These are phyloP conservation scores for Dryobates pubescens DNA, from an alignment of 2,797 vertebrate genomes.

Conservation along the genomic window DNA sequence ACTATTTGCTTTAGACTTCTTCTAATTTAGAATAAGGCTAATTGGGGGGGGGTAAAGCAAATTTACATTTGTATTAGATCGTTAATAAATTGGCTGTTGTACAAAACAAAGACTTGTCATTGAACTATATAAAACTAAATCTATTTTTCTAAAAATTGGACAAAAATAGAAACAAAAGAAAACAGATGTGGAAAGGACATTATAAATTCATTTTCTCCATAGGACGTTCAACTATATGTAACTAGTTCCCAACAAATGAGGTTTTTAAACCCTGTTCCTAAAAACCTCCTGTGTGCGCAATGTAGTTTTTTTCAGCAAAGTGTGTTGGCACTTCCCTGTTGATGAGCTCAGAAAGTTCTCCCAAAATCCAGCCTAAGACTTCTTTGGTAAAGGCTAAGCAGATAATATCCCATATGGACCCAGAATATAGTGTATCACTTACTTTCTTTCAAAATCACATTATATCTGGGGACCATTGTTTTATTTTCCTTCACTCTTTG, in stretches of 20 bases:
- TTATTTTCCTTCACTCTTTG: neutral
- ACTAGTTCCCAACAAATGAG: neutral
- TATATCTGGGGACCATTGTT: neutral
- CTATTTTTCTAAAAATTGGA: neutral
- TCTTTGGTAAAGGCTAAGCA: neutral
- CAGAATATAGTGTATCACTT: neutral
- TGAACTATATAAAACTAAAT: neutral
- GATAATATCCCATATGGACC: neutral
- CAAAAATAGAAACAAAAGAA: neutral
- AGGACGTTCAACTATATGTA: neutral
- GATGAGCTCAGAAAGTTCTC: neutral
- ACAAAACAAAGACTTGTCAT: neutral
- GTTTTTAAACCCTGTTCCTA: neutral
- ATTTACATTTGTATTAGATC: neutral
- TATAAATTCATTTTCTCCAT: neutral
- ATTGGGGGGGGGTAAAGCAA: neutral
- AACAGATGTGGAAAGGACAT: neutral
- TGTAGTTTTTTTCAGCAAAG: neutral
- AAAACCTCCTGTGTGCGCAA: neutral
- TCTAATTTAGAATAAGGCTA: neutral
- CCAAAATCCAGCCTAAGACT: neutral
- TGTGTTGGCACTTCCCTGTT: accelerated
- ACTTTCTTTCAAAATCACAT: neutral
- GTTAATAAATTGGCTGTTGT: neutral
- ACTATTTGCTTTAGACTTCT: neutral